Evolutionary conservation across 2,888 invertebrate genomes (phyloP).

Genomic region (Leptinotarsa juncta): DNA sequence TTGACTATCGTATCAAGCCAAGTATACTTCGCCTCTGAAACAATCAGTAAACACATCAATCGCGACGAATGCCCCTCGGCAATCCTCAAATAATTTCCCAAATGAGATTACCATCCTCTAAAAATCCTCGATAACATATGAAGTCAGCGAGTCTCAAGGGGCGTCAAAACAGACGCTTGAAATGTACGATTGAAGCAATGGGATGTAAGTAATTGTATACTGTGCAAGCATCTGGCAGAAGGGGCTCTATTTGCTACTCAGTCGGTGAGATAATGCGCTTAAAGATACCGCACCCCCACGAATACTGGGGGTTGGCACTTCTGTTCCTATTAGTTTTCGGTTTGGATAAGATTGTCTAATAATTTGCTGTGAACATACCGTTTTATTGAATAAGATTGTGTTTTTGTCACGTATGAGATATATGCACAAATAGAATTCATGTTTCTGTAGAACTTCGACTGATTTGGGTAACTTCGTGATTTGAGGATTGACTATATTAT

Average conservation of each 20-base stretch:
- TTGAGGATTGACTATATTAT: no score
- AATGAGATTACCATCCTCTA: slow-evolving; percentile 51
- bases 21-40: neutral
- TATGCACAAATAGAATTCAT: no score
- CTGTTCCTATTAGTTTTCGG: slow-evolving; percentile 47
- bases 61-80: slow-evolving; percentile 27
- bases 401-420: no score
- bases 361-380: slow-evolving; percentile 40
- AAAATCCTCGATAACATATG: slow-evolving; percentile 51
- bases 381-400: slow-evolving; percentile 13
- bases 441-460: no score
- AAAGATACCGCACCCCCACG: slow-evolving; percentile 59
- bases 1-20: no score
- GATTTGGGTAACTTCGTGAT: no score
- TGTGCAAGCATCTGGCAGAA: slow-evolving; percentile 57
- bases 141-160: slow-evolving; percentile 44
- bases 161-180: slow-evolving; percentile 41
- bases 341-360: slow-evolving; percentile 47
- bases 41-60: slow-evolving; percentile 18
- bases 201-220: slow-evolving; percentile 59
- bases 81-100: slow-evolving; percentile 35
- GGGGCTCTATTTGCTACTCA: slow-evolving; percentile 54
- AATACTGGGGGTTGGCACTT: slow-evolving; percentile 51
- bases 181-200: slow-evolving; percentile 52
- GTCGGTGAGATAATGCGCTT: slow-evolving; percentile 59